Evolutionary conservation across 1,140 invertebrate genomes (phyloP).

Genomic region (Brachionus koreanus): DNA sequence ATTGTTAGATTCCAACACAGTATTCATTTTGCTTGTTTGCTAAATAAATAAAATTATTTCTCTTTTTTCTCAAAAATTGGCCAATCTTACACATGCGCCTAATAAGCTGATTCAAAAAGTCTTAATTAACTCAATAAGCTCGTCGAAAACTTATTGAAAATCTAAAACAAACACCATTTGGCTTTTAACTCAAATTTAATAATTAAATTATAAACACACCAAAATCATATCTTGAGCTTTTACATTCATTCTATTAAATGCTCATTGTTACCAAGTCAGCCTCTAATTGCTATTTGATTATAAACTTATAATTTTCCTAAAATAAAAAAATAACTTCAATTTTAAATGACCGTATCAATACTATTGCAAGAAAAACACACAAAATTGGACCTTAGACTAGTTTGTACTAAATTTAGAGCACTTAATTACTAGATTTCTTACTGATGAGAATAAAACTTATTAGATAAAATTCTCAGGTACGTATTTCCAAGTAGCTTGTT

Average conservation of each 20-base stretch:
- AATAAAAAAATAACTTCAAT: background rate
- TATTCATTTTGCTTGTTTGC: too few species aligned
- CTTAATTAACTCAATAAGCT: conserved; percentile 3
- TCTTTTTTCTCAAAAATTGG: background rate
- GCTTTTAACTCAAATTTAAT: conserved; percentile 4
- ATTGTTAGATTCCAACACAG: too few species aligned
- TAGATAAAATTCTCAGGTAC: conserved; percentile 38
- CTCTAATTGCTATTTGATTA: background rate
- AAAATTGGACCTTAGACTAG: background rate
- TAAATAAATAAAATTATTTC: too few species aligned
- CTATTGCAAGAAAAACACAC: background rate
- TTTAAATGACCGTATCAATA: background rate
- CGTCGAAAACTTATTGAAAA: conserved; percentile 7
- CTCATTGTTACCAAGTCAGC: background rate
- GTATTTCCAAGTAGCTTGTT: background rate
- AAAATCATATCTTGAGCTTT: background rate
- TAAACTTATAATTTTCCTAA: background rate
- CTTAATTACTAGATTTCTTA: background rate
- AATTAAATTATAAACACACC: conserved; percentile 3
- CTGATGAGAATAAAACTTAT: conserved; percentile 36
- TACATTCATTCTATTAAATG: conserved; percentile 4
- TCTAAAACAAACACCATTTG: conserved; percentile 1
- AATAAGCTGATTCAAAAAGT: background rate
- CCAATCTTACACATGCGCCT: background rate
- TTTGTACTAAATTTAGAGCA: background rate